Base-by-base conservation (phyloP, 2,113 vertebrate genomes). In the Apistogramma diplotaenia region DNA sequence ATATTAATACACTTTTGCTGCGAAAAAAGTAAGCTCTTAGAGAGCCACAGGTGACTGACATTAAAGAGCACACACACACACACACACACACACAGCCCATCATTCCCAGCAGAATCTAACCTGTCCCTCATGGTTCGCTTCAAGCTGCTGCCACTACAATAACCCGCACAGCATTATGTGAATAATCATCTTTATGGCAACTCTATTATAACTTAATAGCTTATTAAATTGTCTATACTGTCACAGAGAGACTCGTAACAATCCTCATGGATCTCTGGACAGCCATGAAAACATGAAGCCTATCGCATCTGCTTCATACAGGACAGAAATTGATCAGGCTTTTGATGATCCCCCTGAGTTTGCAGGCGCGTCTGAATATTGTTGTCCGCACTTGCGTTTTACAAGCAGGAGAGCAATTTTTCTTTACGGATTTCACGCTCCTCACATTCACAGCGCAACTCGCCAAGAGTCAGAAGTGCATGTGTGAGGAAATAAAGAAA, bases 171-270 rank as follows among this genome's bases (percentile, higher is more conserved):
- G 88, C 80, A 53, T 88, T 81, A 46, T 71, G 46, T 37, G 49
- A 79, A 89, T 87, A 73, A 91, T 86, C 85, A 80, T 82, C 75
- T 88, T 89, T 85, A 89, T 87, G 79, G 85, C 85, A 18, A 46
- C 78, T 79, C 85, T 76, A 77, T 88, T 85, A 82, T 55, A 67
- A 87, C 35, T 72, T 76, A 72, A 87, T 61, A 31, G 85, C 84
- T 83, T 76, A 76, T 87, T 78, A 88, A 86, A 82, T 37, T 51
- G 86, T 61, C 74, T 86, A 19, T 58, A 73, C 57, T 59, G 87
- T 79, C 82, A 78, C 55, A 11, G 65, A 65, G 79, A 76, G 82
- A 75, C 55, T 79, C 74, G 2, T 71, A 72, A 79, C 33, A 49
- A 31, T 31, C 46, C 70, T 75, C 59, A 37, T 62, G 72, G 35